Evolutionary conservation across 2,888 invertebrate genomes (phyloP), one percentile per base, ranked within the genome.

Genomic region (Tipula unca): DNA sequence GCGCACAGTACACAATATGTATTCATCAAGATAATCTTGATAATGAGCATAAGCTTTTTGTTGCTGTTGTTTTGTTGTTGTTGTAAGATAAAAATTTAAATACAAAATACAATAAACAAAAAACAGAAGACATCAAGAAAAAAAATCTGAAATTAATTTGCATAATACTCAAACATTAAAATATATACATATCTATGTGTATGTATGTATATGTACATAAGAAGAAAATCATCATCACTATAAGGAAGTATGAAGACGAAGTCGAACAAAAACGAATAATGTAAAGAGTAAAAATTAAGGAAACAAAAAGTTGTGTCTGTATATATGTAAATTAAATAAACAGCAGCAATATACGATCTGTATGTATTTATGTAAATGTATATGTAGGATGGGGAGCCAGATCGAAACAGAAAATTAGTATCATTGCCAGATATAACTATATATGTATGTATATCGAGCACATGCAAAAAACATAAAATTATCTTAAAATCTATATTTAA

Each of bases 1-100:
- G 69, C 69, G 10, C 10, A 25, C 69, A 69, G 69, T 13, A 25
- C 48, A 17, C 25, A 25, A 69, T 69, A 69, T 69, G 69, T 69
- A 69, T 69, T 69, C 69, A 69, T 69, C 69, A 69, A 69, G 69
- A 69, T 69, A 69, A 69, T 69, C 69, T 69, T 69, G 69, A 69
- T 69, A 69, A 69, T 69, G 69, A 69, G 69, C 10, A 69, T 69
- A 69, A 69, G 69, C 69, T 69, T 69, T 69, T 69, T 25, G 69
- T 69, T 69, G 69, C 69, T 69, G 69, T 69, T 48, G 48, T n/a
- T 14, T n/a, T 69, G 25, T 25, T 69, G 69, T 69, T 69, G 69
- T 69, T 25, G 69, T 25, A 10, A 69, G 25, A 69, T 69, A 69
- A 69, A 69, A 69, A 69, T 69, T 69, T 69, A 69, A 69, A 69